Conservation (phyloP, 2,113 vertebrate genomes). For the Macrotis lagotis region DNA sequence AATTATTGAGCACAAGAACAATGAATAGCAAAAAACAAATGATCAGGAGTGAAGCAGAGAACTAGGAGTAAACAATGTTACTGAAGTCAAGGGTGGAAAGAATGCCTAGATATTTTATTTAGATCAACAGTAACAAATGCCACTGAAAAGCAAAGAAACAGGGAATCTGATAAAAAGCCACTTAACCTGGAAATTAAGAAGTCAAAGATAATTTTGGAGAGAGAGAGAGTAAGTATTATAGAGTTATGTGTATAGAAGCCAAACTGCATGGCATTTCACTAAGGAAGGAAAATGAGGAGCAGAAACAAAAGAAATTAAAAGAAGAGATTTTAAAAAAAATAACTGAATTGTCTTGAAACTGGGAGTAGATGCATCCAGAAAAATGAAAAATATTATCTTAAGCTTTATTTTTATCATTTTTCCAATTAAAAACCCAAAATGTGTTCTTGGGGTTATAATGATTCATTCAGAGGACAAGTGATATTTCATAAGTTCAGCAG, state of each 20-base stretch:
- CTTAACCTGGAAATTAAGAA: not conserved
- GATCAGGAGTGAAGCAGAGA: not conserved
- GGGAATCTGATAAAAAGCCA: not conserved
- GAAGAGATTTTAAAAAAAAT: not conserved
- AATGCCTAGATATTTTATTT: not conserved
- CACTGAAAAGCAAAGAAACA: not conserved
- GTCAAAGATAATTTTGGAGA: not conserved
- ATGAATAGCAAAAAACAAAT: not conserved
- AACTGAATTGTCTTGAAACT: not conserved
- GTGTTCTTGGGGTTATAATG: not conserved
- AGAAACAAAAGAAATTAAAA: not conserved
- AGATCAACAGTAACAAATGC: not conserved
- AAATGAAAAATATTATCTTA: slow-evolving; percentile 10
- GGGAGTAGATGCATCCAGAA: not conserved
- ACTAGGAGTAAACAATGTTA: not conserved
- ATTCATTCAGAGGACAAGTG: not conserved
- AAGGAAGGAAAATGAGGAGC: not conserved
- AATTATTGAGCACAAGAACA: not conserved
- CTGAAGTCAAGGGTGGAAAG: not conserved
- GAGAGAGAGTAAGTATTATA: not conserved
- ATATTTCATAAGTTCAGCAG: not conserved
- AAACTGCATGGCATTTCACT: not conserved
- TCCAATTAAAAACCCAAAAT: slow-evolving; percentile 13
- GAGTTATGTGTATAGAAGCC: not conserved
- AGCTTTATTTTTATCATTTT: not conserved